A percentile compares a stretch with the other conserved stretches of the same genome.
These are phyloP conservation scores for Heliothis peltigera DNA, from an alignment of 2,888 invertebrate genomes.

Conservation along the genomic window DNA sequence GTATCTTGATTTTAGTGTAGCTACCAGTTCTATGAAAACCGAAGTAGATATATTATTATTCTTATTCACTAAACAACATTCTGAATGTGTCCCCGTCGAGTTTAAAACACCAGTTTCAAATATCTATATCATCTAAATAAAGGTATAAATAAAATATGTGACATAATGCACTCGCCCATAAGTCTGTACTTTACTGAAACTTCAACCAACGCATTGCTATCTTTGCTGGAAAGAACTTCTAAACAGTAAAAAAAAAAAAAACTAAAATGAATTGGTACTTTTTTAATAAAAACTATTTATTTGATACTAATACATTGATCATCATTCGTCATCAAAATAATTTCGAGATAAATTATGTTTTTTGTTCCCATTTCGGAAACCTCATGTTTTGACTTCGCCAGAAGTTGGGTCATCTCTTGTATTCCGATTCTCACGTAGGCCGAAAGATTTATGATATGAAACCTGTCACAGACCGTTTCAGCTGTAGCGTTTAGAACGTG, in stretches of 20 bases:
- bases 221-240: too few relatives aligned
- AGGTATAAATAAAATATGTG: too few relatives aligned
- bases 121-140: not conserved
- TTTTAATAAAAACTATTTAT: too few relatives aligned
- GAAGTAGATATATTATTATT: not conserved
- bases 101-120: not conserved
- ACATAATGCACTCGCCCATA: too few relatives aligned
- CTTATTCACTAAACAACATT: not conserved
- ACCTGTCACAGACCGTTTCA: constrained; percentile 63
- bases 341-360: constrained; percentile 1
- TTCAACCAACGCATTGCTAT: too few relatives aligned
- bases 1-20: not conserved
- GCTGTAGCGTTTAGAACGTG: constrained; percentile 61
- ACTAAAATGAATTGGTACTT: too few relatives aligned
- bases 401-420: constrained; percentile 71
- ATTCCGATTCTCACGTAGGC: constrained; percentile 70
- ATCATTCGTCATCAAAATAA: constrained; percentile 1
- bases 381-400: constrained; percentile 64
- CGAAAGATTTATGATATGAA: constrained; percentile 70
- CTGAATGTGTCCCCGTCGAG: too few relatives aligned
- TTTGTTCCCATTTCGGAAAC: constrained; percentile 38
- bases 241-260: too few relatives aligned
- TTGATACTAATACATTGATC: not conserved
- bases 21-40: not conserved
- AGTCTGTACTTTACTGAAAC: too few relatives aligned